Evolutionary conservation across 2,797 vertebrate species (phyloP).

Genomic region (Fundulus diaphanus): DNA sequence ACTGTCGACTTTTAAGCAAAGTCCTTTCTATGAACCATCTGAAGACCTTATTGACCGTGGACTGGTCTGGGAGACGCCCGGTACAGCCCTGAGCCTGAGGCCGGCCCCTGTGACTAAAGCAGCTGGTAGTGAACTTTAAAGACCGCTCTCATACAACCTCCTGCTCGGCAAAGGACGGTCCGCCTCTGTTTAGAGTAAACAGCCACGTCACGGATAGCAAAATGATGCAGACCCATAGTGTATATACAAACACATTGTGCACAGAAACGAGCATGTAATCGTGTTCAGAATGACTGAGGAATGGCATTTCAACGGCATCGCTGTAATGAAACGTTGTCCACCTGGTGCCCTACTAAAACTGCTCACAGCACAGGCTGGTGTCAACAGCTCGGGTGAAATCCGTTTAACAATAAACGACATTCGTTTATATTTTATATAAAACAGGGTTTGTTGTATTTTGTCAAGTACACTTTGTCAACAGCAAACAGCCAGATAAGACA

Average conservation of each 20-base stretch:
- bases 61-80: slow-evolving; percentile 21
- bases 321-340: slow-evolving; percentile 78
- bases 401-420: slow-evolving; percentile 59
- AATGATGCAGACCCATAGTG: slow-evolving; percentile 52
- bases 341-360: slow-evolving; percentile 72
- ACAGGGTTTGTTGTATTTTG: slow-evolving; percentile 61
- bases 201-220: slow-evolving; percentile 62
- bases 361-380: slow-evolving; percentile 45
- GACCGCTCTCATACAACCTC: slow-evolving; percentile 55
- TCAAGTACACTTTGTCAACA: slow-evolving; percentile 70
- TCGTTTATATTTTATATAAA: slow-evolving; percentile 41
- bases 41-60: slow-evolving; percentile 39
- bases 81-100: slow-evolving; percentile 46
- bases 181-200: slow-evolving; percentile 70
- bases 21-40: slow-evolving; percentile 48
- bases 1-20: slow-evolving; percentile 53
- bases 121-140: slow-evolving; percentile 71
- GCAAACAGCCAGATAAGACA: slow-evolving; percentile 58
- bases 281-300: slow-evolving; percentile 69
- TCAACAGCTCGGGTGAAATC: slow-evolving; percentile 55
- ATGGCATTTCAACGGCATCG: slow-evolving; percentile 82
- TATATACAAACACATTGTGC: slow-evolving; percentile 76
- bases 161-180: slow-evolving; percentile 60
- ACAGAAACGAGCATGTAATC: slow-evolving; percentile 64
- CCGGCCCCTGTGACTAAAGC: slow-evolving; percentile 84